Base-by-base conservation (phyloP, 2,888 invertebrate genomes). In the Cynaeus angustus region DNA sequence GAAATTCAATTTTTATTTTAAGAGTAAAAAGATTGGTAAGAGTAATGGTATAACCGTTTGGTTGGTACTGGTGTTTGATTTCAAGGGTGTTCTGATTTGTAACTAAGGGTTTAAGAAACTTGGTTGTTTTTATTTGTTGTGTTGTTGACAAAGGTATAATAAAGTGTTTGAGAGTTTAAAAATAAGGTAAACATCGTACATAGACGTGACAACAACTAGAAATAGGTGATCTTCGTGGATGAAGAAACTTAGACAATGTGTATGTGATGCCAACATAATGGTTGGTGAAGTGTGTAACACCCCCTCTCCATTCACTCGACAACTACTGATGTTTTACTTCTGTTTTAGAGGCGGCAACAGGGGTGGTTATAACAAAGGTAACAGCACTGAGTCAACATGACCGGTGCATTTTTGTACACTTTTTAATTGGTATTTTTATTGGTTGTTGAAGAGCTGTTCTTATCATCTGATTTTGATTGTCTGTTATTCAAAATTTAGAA, bases 301-400 rank as follows among this genome's bases (percentile, higher is more conserved):
- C 81, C 83, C 85, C n/a, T 84, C 85, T 87, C 86, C 87, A 83
- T 87, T 72, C 87, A 85, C 88, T 79, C 81, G 79, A 76, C 82
- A 81, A 86, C 89, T 90, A 91, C 91, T 91, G 91, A 91, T 91
- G 89, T 75, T 89, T 89, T 91, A 89, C 91, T 91, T 93, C 89
- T 93, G 92, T 93, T 94, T 92, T 93, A 93, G 95, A 93, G 90
- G 91, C 90, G 94, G 95, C 92, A 94, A 94, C 93, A 91, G 92
- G 92, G 94, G 95, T 93, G 94, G 94, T 94, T 95, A 89, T 94
- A 94, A 94, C 90, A 95, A 95, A 95, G 95, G 95, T 95, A 95
- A 95, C 93, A 88, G 89, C 92, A 92, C 91, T 92, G 89, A 90
- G 89, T 89, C 89, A 59, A 21, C 55, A 87, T 88, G 87, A 89